Evolutionary conservation across 2,888 invertebrate genomes (phyloP), one percentile per base, ranked within the genome.

Genomic region (Apamea anceps): DNA sequence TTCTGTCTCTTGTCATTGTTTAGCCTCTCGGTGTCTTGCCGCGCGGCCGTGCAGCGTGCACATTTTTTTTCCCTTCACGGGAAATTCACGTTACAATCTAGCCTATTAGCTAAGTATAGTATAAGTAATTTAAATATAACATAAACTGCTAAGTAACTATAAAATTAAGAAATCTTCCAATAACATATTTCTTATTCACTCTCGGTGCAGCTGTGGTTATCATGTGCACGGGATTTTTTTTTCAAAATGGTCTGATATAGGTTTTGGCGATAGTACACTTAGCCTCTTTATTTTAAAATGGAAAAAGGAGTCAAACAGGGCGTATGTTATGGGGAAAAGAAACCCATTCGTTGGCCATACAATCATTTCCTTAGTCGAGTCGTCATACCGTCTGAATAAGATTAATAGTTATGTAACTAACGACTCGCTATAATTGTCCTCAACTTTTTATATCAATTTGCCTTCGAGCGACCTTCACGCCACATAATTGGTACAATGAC

Each of bases 401-500:
- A 63, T 60, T 60, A 37, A 28, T 71, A 10, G 4, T 15, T 80
- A 25, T 45, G 48, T 37, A 85, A 83, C 66, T 62, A 57, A 68
- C 57, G 42, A 70, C 37, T 79, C 12, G 37, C 5, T n/a, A 51
- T 25, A 72, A 85, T 85, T 81, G 57, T 65, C 85, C 81, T 85
- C 74, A 74, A 42, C 57, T 81, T 82, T 80, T 82, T 82, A 48
- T 57, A 63, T 73, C 32, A 63, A 3, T 74, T 63, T 60, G 12
- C 85, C 85, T 82, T 37, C 28, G 3, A 28, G 18, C 28, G 66
- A 67, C 82, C 82, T 85, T 85, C 75, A 25, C n/a, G 45, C 60
- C 45, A 65, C 71, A 62, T 75, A 54, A 74, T 71, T 62, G 81
- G 60, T 62, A 82, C 83, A 71, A 71, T 71, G 70, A 65, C 65